A percentile compares a stretch with the other conserved stretches of the same genome.
phyloP scores from a whole-genome alignment of 2,113 vertebrate genomes.

The Neogale vison region DNA sequence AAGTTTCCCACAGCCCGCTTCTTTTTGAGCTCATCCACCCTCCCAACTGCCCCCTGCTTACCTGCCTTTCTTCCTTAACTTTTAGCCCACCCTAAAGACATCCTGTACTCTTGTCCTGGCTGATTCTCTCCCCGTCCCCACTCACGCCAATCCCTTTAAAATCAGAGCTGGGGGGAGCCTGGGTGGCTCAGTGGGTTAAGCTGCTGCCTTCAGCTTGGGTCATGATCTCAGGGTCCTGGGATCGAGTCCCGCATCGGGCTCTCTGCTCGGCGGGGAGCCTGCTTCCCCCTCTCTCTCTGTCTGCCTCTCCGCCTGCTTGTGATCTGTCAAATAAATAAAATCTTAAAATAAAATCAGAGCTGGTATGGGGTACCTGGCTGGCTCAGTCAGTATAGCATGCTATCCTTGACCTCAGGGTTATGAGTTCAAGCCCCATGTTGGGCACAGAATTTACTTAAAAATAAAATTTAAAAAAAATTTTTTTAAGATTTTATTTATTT shows the following conservation, averaged over 20 bases:
- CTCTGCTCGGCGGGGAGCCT: too few relatives aligned
- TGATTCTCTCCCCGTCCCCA: neutral
- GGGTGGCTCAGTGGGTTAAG: neutral
- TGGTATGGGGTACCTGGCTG: constrained; percentile 35
- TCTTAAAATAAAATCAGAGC: constrained; percentile 39
- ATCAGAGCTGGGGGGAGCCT: constrained; percentile 27
- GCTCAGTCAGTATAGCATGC: neutral
- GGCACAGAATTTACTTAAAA: neutral
- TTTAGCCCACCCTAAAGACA: neutral
- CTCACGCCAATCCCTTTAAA: constrained; percentile 43
- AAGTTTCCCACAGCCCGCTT: neutral
- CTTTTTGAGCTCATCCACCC: neutral
- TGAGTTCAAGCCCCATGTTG: neutral
- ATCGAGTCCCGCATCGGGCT: too few relatives aligned
- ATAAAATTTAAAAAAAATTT: neutral
- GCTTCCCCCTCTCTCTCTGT: too few relatives aligned
- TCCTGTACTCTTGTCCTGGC: neutral
- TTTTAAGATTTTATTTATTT: too few relatives aligned
- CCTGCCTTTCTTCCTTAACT: neutral
- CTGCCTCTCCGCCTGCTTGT: too few relatives aligned
- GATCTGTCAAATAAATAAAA: too few relatives aligned
- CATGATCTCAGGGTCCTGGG: too few relatives aligned
- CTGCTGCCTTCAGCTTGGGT: too few relatives aligned
- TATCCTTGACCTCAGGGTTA: neutral
- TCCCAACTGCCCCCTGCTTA: neutral